Conservation (phyloP, 2,797 vertebrate species). For the Oophaga sylvatica region DNA sequence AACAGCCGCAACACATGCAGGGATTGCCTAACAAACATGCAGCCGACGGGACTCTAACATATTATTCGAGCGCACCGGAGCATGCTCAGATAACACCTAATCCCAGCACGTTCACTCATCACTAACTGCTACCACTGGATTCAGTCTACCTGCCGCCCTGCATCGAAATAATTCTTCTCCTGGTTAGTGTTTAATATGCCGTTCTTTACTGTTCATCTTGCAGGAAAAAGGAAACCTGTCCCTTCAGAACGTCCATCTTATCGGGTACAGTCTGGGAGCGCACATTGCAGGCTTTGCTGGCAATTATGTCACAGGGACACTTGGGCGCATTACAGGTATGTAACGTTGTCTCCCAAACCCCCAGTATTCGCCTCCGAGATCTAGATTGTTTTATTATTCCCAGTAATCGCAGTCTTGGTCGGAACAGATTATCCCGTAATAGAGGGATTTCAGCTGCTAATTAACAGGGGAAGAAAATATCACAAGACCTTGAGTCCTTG, state of each 20-base stretch:
- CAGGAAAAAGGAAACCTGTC: conserved; percentile 83
- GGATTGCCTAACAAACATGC: too few relatives aligned
- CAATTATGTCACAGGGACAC: conserved; percentile 78
- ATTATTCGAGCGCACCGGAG: too few relatives aligned
- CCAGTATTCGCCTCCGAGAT: background rate
- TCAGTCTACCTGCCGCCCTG: too few relatives aligned
- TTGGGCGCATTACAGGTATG: conserved; percentile 92
- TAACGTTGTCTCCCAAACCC: background rate
- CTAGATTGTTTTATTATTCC: background rate
- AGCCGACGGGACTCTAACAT: too few relatives aligned
- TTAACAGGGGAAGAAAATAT: background rate
- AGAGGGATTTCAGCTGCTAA: background rate
- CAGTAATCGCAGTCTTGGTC: background rate
- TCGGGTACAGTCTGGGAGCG: conserved; percentile 95
- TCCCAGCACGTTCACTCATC: too few relatives aligned
- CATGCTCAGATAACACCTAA: too few relatives aligned
- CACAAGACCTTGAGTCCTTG: background rate
- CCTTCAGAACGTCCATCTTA: conserved; percentile 86
- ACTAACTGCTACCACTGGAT: too few relatives aligned
- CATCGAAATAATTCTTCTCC: too few relatives aligned
- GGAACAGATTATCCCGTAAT: background rate
- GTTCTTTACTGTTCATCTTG: background rate
- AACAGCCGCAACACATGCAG: too few relatives aligned
- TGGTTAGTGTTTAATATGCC: background rate
- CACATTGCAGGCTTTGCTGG: conserved; percentile 92